Percentiles rank a stretch among this genome's conserved stretches.
These are phyloP conservation scores for Seira ritae DNA, from an alignment of 2,888 invertebrate species.

Conservation along the genomic window DNA sequence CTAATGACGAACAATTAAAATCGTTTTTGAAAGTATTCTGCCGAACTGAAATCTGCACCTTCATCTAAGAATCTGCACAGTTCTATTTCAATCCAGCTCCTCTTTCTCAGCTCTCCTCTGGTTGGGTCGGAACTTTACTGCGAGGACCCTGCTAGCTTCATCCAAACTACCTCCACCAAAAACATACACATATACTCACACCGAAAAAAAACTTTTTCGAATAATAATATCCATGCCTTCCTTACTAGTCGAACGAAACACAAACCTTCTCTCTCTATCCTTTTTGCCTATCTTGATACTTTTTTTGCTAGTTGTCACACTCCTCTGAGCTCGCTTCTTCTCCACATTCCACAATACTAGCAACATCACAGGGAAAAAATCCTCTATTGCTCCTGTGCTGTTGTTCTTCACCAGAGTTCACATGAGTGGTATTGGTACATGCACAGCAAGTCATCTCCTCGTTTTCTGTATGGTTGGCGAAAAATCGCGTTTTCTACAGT, in stretches of 20 bases:
- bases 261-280: not conserved
- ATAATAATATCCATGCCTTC: not conserved
- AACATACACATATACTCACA: no score
- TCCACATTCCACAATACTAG: not conserved
- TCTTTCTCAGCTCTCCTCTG: not conserved
- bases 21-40: no score
- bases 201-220: not conserved
- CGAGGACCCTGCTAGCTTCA: constrained; percentile 25
- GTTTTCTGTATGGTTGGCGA: constrained; percentile 40
- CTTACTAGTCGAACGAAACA: constrained; percentile 26
- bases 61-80: no score
- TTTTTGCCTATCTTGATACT: constrained; percentile 13
- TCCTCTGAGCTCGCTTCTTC: no score
- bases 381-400: not conserved
- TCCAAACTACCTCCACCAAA: constrained; percentile 22
- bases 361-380: not conserved
- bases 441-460: constrained; percentile 16
- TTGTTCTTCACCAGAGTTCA: not conserved
- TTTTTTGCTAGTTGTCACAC: constrained; percentile 32
- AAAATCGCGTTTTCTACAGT: constrained; percentile 26
- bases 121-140: constrained; percentile 46
- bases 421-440: not conserved
- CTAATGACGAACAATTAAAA: no score
- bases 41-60: no score
- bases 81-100: no score